Evolutionary conservation across 2,113 vertebrate genomes (phyloP).

Genomic region (Rhipidura dahli): DNA sequence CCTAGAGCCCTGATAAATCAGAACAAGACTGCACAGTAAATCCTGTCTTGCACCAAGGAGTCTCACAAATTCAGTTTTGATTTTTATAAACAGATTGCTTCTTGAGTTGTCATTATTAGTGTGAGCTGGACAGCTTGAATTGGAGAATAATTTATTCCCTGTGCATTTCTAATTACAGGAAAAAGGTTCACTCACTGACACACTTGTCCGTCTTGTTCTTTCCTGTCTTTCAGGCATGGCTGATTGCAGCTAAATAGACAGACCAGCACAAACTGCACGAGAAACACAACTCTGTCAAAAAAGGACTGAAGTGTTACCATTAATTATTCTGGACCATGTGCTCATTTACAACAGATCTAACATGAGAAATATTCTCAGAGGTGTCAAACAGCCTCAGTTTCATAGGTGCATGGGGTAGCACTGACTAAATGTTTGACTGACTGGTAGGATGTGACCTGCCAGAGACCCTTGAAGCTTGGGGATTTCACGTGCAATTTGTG

Average conservation of each 20-base stretch:
- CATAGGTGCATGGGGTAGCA: slow-evolving; percentile 65
- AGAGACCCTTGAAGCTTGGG: slow-evolving; percentile 67
- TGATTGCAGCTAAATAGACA: slow-evolving; percentile 70
- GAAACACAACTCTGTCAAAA: slow-evolving; percentile 74
- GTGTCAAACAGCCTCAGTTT: slow-evolving; percentile 71
- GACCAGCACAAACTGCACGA: slow-evolving; percentile 45
- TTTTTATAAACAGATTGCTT: slow-evolving; percentile 75
- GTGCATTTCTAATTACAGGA: slow-evolving; percentile 81
- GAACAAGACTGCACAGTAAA: slow-evolving; percentile 16
- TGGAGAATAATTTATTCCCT: slow-evolving; percentile 82
- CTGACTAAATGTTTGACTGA: slow-evolving; percentile 70
- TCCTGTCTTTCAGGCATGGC: slow-evolving; percentile 72
- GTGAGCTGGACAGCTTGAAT: slow-evolving; percentile 82
- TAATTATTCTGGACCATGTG: slow-evolving; percentile 77
- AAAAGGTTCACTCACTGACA: slow-evolving; percentile 73
- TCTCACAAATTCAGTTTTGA: slow-evolving; percentile 59
- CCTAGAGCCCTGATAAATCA: slow-evolving; percentile 1
- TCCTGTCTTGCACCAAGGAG: slow-evolving; percentile 52
- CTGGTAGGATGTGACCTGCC: slow-evolving; percentile 71
- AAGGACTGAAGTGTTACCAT: slow-evolving; percentile 75
- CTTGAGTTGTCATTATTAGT: slow-evolving; percentile 78
- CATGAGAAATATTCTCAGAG: slow-evolving; percentile 72
- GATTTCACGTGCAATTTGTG: slow-evolving; percentile 70
- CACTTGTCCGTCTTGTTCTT: slow-evolving; percentile 77
- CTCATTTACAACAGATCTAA: slow-evolving; percentile 72